Evolutionary conservation across 2,797 vertebrate species (phyloP), one percentile per base, ranked within the genome.

Genomic region (Sphenodon punctatus): DNA sequence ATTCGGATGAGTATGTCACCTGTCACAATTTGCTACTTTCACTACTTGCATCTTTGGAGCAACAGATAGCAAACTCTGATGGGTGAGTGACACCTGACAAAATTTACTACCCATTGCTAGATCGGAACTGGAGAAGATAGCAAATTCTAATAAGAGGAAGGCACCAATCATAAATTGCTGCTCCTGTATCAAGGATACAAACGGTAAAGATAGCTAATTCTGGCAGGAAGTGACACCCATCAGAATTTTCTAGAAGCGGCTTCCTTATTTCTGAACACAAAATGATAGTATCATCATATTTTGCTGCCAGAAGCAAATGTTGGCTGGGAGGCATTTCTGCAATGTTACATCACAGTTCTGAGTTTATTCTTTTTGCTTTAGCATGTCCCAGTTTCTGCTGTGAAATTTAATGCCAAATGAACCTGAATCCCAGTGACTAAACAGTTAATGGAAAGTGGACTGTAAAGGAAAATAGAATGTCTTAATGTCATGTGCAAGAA

Each of bases 31-130:
- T 77, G 68, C 51, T 59, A 25, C 74, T 89, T 83, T 36, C 72
- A 55, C 13, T 61, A 30, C 30, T 78, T 80, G 16, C 0, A 2
- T 76, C 32, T 34, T 66, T 85, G 59, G 69, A 83, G 39, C 23
- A 51, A 8, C 80, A 83, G 43, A 55, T 25, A 67, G 58, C 32
- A 83, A 69, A 80, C 51, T 49, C 66, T 71, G 60, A 69, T 71
- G 42, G 38, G 43, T 59, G 75, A 93, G 39, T 84, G 91, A 36
- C 88, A 89, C 80, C 88, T 92, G 86, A 80, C 90, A 89, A 36
- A 84, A 69, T 74, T 68, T 34, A 55, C 55, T 63, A 17, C 61
- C 72, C 48, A n/a, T 48, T 27, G 20, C 39, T 67, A 0, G 1
- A 74, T 70, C 5, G 5, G 49, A 69, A 43, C 14, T 46, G 73